Base-by-base conservation (phyloP, 2,113 vertebrate genomes). In the Emydura subglobosa region DNA sequence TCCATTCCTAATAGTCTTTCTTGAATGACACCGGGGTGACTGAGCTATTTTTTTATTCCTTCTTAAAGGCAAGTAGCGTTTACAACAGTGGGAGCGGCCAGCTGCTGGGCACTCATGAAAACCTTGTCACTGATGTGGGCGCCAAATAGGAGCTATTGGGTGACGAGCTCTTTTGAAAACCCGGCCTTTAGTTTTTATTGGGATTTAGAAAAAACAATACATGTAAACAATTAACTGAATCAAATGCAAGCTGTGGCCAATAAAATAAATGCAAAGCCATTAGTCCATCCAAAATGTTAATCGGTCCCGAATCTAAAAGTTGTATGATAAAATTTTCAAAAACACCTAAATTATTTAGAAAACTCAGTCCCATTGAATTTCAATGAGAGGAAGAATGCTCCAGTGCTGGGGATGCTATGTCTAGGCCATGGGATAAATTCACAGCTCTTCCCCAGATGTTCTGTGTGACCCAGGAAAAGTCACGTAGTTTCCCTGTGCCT, bases 21-120 rank as follows among this genome's bases (percentile, higher is more conserved):
- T 72, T 39, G n/a, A 72, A 72, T 39, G 21, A 72, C 19, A 21
- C 68, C 39, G n/a, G 19, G 5, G 10, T 74, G 72, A 74, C 39
- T 74, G 39, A 42, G 9, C 42, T 42, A 10, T n/a, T 44, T 42
- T 74, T 74, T 74, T 42, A 74, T 74, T 42, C 72, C n/a, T 74
- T 74, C 72, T 17, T n/a, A 74, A 72, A 57, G 57, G 39, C 10
- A 83, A 3, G 51, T 92, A 47, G 31, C 84, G 54, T 31, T 92
- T 76, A 7, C 1, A 25, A 84, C 57, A 90, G 47, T 86, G 39
- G 61, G 31, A 95, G 80, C 44, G 88, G 2, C 22, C 79, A 86
- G 6, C 0, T 0, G 34, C 6, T 2, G 3, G 82, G 17, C 11
- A 25, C 5, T 27, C 82, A 42, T 39, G 72, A 42, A 42, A 42